phyloP scores from a whole-genome alignment of 2,797 vertebrate species.

The Hydrolagus colliei region DNA sequence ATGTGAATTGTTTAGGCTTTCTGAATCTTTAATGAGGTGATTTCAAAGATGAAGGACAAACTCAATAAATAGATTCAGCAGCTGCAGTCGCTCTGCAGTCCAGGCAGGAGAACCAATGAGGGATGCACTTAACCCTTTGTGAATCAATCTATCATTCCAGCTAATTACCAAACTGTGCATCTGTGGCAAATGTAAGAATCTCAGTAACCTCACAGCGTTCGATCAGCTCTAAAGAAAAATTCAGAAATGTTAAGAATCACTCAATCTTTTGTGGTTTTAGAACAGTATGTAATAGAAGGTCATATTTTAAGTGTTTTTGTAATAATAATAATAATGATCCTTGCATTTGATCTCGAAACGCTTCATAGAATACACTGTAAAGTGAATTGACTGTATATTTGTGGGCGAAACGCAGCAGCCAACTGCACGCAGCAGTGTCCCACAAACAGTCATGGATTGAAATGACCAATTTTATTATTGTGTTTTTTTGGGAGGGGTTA shows the following conservation, averaged over 20 bases:
- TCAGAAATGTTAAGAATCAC: not conserved
- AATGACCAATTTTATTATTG: too few species aligned
- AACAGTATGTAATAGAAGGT: not conserved
- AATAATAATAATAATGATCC: too few species aligned
- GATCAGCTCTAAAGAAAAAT: not conserved
- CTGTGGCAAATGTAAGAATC: too few species aligned
- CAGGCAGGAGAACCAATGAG: not conserved
- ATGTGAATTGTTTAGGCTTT: not conserved
- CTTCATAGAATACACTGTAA: too few species aligned
- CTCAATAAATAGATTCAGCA: not conserved
- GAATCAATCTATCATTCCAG: not conserved
- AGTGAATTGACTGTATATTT: too few species aligned
- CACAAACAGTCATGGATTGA: too few species aligned
- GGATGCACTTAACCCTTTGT: not conserved
- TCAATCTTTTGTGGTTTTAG: not conserved
- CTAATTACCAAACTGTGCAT: not conserved
- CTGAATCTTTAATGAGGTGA: slow-evolving; percentile 13
- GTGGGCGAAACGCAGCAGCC: too few species aligned
- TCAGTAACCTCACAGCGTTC: not conserved
- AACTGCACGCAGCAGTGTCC: too few species aligned
- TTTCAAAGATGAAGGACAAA: slow-evolving; percentile 15
- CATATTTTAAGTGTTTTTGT: not conserved
- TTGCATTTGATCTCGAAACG: too few species aligned
- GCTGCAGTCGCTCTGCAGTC: not conserved
- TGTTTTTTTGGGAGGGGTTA: too few species aligned